Evolutionary conservation across 2,888 invertebrate genomes (phyloP), one percentile per base, ranked within the genome.

Genomic region (Habroteleia sp.): DNA sequence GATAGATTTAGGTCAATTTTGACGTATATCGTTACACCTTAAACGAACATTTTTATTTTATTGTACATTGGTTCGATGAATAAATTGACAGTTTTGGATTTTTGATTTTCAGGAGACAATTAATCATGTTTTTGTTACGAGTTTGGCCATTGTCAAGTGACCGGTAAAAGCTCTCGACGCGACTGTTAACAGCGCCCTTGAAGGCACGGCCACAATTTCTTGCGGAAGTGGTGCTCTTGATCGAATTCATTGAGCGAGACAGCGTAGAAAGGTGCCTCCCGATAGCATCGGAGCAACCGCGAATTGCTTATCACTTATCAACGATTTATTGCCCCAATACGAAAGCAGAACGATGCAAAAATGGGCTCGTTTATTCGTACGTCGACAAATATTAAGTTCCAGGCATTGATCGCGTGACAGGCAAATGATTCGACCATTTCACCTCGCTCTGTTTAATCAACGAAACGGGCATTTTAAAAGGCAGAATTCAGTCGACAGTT

Each of bases 161-260:
- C 23, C 33, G 33, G 17, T 39, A 42, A 65, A 65, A 42, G 63
- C 50, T 52, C 52, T 65, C 27, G n/a, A 25, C 50, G 4, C 7
- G 37, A 11, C 11, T 60, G 48, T 62, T 48, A 62, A 62, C 54
- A 65, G 17, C 27, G 44, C 10, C 65, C 65, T 65, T 46, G 17
- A 27, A 52, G 37, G 20, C 31, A 23, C 20, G 17, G 13, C 14
- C 52, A 42, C 52, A 63, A 52, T 65, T 54, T 65, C 65, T 65
- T 65, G 37, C 65, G 65, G 56, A 66, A 66, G 66, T 66, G 27
- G 66, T 46, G 31, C 66, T 56, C 66, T 13, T 20, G 66, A 66
- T 66, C 56, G 56, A 66, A 66, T 39, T 56, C 39, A 66, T 66
- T 56, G 46, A 56, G 27, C 46, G 29, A 33, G 33, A 10, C 50